Base-by-base conservation (phyloP, 2,797 vertebrate species). In the Hephaestus fuliginosus region DNA sequence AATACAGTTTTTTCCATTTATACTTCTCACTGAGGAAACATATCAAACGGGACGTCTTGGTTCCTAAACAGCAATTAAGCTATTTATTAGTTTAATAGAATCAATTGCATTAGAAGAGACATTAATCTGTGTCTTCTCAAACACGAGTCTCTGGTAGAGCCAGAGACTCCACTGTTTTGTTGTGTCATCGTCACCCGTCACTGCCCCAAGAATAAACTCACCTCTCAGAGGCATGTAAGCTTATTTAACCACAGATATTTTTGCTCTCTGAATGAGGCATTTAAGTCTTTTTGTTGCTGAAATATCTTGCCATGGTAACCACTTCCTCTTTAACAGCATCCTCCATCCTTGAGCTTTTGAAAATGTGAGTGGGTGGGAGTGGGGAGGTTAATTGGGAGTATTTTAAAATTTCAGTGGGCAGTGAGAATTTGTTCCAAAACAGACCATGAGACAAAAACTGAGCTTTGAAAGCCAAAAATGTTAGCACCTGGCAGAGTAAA, bases 221-320 rank as follows among this genome's bases (percentile, higher is more conserved):
- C 36, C 8, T 39, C 64, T 48, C 48, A 56, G 8, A 71, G 20
- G 14, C 14, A 15, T 13, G 4, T 4, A 5, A 46, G 71, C 60
- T 46, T 74, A 64, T 82, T 83, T 72, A 62, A 68, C 41, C 39
- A 25, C 43, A 64, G 65, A 70, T 70, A 60, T 74, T 69, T 57
- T 60, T 56, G 22, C 61, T 73, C 33, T 46, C 10, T 78, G 56
- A 84, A 79, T 61, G 30, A 87, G 66, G 33, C 49, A 13, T 83
- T 86, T 60, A 51, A 30, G 43, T 68, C 48, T 75, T 78, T 76
- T 46, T 70, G 18, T 20, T 20, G 25, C 68, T 57, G 66, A 77
- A 72, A 80, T 73, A 72, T 82, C 80, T 88, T 39, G 33, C 86
- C 86, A 87, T 92, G 86, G 82, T 86, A 86, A 89, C 88, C 1